Evolutionary conservation across 2,888 invertebrate genomes (phyloP).

Genomic region (Adelphocoris suturalis): DNA sequence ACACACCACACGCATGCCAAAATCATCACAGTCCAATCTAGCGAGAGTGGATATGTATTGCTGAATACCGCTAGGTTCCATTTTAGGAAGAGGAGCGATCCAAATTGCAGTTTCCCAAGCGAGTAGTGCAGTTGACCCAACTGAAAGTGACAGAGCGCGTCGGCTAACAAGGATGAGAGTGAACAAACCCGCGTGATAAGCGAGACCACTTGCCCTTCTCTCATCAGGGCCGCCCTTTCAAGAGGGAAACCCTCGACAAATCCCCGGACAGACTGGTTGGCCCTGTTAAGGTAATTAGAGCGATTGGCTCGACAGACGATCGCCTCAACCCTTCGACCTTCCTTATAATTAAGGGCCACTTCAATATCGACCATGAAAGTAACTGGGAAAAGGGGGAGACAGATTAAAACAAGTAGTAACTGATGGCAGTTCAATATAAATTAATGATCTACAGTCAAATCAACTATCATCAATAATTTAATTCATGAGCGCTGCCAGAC

Average conservation of each 20-base stretch:
- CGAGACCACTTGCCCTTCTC: constrained; percentile 9
- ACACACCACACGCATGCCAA: too few relatives aligned
- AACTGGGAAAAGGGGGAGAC: neutral
- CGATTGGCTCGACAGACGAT: constrained; percentile 35
- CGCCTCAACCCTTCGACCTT: constrained; percentile 1
- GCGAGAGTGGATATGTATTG: too few relatives aligned
- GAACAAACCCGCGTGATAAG: constrained; percentile 24
- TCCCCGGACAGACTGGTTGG: constrained; percentile 30
- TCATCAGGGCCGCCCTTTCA: constrained; percentile 51
- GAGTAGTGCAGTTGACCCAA: neutral
- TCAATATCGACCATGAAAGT: neutral
- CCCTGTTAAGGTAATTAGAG: constrained; percentile 48
- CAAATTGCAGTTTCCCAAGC: neutral
- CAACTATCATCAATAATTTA: too few relatives aligned
- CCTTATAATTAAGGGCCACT: neutral
- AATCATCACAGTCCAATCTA: too few relatives aligned
- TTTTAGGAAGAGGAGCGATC: neutral
- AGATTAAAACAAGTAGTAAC: too few relatives aligned
- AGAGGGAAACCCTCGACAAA: neutral
- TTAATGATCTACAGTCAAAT: too few relatives aligned
- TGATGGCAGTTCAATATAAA: too few relatives aligned
- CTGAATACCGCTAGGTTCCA: too few relatives aligned
- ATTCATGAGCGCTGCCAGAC: too few relatives aligned
- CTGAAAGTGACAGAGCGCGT: constrained; percentile 33
- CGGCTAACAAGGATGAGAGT: constrained; percentile 1